Evolutionary conservation across 2,113 vertebrate species (phyloP).

Genomic region (Mola mola): DNA sequence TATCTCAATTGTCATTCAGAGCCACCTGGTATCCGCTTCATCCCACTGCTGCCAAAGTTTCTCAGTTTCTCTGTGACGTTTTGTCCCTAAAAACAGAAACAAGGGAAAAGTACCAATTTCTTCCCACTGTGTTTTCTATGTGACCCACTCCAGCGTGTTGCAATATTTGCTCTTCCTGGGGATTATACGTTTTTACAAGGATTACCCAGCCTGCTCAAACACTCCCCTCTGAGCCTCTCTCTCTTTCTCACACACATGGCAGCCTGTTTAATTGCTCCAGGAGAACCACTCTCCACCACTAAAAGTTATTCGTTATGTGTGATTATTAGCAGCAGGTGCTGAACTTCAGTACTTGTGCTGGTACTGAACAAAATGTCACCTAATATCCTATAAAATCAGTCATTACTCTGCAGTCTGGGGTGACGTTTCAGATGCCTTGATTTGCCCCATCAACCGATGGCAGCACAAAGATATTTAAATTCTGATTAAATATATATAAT

Average conservation of each 20-base stretch:
- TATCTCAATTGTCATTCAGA: conserved; percentile 77
- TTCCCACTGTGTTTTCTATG: conserved; percentile 50
- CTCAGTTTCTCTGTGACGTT: not conserved
- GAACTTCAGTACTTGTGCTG: too few relatives aligned
- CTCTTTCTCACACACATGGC: conserved; percentile 19
- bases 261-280: not conserved
- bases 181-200: conserved; percentile 80
- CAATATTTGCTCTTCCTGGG: conserved; percentile 78
- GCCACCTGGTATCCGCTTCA: conserved; percentile 70
- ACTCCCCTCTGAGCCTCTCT: conserved; percentile 50
- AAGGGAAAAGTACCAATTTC: conserved; percentile 27
- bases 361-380: too few relatives aligned
- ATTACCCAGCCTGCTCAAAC: conserved; percentile 77
- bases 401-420: too few relatives aligned
- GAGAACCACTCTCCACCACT: too few relatives aligned
- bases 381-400: too few relatives aligned
- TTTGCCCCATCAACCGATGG: not conserved
- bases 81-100: conserved; percentile 13
- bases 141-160: conserved; percentile 57
- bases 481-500: too few relatives aligned
- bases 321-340: too few relatives aligned
- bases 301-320: too few relatives aligned
- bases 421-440: too few relatives aligned
- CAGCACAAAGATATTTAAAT: not conserved
- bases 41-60: conserved; percentile 32